Percentiles rank a stretch among this genome's conserved stretches.
These are phyloP conservation scores for Mya arenaria DNA, from an alignment of 1,140 invertebrate genomes.

Conservation along the genomic window DNA sequence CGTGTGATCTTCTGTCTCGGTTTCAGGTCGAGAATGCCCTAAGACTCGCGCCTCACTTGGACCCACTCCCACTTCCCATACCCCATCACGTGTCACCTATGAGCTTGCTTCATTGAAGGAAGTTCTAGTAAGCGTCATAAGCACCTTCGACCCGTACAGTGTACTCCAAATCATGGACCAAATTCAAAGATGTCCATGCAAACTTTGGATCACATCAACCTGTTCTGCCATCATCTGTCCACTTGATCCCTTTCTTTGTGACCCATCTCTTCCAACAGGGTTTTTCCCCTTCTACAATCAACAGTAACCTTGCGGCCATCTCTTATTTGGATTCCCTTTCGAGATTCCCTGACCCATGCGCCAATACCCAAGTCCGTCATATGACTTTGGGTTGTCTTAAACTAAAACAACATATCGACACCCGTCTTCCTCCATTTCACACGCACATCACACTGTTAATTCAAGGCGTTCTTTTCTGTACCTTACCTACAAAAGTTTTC, in stretches of 20 bases:
- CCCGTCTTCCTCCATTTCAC: background rate
- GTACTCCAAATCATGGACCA: background rate
- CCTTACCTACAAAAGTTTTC: background rate
- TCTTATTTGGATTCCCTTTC: background rate
- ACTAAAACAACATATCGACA: background rate
- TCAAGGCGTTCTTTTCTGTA: background rate
- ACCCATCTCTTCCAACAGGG: background rate
- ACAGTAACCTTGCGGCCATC: slow-evolving; percentile 5
- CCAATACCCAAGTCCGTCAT: background rate
- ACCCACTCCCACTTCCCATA: background rate
- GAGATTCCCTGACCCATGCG: background rate
- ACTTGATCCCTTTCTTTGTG: background rate
- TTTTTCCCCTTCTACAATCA: slow-evolving; percentile 1
- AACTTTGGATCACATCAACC: too few species aligned
- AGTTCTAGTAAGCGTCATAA: background rate
- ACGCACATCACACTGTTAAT: background rate
- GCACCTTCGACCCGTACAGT: background rate
- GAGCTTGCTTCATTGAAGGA: background rate
- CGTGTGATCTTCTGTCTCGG: slow-evolving; percentile 5
- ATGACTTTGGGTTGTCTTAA: background rate
- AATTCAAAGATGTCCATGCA: background rate
- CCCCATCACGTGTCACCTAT: background rate
- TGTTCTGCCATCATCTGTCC: background rate
- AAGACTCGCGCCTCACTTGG: background rate
- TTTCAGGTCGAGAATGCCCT: slow-evolving; percentile 23